These are phyloP conservation scores for Rambutsinella grinnellia DNA, from an alignment of 2,888 invertebrate species.

Conservation along the genomic window DNA sequence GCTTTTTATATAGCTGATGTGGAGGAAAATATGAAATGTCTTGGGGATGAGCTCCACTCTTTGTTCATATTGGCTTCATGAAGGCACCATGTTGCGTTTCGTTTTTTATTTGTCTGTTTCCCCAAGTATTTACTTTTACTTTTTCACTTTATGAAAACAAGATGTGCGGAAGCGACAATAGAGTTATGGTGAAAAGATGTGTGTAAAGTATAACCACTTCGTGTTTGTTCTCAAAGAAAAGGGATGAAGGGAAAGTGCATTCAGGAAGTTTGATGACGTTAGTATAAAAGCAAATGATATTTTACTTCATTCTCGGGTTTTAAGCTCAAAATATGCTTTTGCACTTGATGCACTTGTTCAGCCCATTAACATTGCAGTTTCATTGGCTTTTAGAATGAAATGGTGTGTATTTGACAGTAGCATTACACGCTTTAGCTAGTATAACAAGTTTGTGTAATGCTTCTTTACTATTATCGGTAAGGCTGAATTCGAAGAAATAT, in stretches of 20 bases:
- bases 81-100: slow-evolving; percentile 44
- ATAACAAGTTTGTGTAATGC: too few relatives aligned
- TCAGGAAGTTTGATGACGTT: slow-evolving; percentile 46
- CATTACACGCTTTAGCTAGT: too few relatives aligned
- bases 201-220: not conserved
- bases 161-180: slow-evolving; percentile 25
- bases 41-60: slow-evolving; percentile 24
- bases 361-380: slow-evolving; percentile 26
- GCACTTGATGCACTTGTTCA: slow-evolving; percentile 18
- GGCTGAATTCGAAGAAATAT: slow-evolving; percentile 23
- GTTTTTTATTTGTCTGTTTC: slow-evolving; percentile 9
- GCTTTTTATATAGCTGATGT: not conserved
- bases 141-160: slow-evolving; percentile 37
- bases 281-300: slow-evolving; percentile 45
- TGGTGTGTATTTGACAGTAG: too few relatives aligned
- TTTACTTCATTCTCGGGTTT: slow-evolving; percentile 8
- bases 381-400: slow-evolving; percentile 44
- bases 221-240: not conserved
- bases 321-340: not conserved
- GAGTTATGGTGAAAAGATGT: slow-evolving; percentile 8
- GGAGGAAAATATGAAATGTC: slow-evolving; percentile 6
- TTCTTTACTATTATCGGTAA: too few relatives aligned
- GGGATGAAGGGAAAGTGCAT: slow-evolving; percentile 29
- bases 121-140: slow-evolving; percentile 37
- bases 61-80: slow-evolving; percentile 20